Percentiles rank a stretch among this genome's conserved stretches.
Conservation (phyloP, 2,113 vertebrate genomes). For the Megaleporinus macrocephalus region DNA sequence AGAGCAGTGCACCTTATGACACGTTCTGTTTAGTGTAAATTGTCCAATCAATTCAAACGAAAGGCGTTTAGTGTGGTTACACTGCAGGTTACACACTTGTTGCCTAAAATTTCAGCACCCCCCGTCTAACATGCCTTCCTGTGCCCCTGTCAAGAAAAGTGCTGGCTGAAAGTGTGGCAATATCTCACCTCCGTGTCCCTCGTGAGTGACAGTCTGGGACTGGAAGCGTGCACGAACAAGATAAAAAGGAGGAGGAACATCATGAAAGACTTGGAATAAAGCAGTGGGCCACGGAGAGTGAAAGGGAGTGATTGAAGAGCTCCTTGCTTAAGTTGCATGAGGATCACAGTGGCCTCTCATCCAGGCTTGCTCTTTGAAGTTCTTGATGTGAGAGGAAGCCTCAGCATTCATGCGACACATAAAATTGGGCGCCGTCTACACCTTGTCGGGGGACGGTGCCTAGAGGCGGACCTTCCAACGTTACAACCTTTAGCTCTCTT, state of each 20-base stretch:
- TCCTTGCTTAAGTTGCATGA: neutral
- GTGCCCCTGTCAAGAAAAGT: neutral
- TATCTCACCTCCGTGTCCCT: neutral
- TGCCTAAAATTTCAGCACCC: no score
- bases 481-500: neutral
- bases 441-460: neutral
- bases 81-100: no score
- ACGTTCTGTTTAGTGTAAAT: no score
- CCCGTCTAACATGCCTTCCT: neutral
- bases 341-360: constrained; percentile 18
- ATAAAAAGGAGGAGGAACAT: neutral
- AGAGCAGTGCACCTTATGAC: no score
- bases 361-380: constrained; percentile 22
- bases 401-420: constrained; percentile 6
- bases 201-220: neutral
- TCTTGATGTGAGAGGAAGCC: neutral
- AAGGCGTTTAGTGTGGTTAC: no score
- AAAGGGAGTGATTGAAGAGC: neutral
- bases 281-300: neutral
- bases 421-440: neutral
- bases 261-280: neutral
- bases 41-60: no score
- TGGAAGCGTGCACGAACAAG: neutral
- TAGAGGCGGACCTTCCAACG: neutral
- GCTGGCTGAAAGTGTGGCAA: neutral